Conservation (phyloP, 2,113 vertebrate genomes). For the Probosciger aterrimus region DNA sequence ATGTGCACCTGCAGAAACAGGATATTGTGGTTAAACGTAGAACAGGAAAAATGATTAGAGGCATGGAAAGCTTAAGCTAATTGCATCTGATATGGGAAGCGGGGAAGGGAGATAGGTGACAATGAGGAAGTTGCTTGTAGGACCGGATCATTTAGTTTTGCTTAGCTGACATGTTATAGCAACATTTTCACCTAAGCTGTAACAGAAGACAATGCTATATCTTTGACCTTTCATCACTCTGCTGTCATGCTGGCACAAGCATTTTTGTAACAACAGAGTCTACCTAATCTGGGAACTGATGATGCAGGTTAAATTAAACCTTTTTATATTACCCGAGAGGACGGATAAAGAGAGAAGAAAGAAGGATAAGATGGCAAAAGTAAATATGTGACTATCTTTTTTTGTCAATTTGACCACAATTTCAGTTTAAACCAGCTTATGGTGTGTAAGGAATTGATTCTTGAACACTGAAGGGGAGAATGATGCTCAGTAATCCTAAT, state of each 20-base stretch:
- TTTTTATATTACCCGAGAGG: neutral
- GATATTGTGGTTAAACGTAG: slow-evolving; percentile 35
- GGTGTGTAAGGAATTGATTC: neutral
- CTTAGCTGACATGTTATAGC: neutral
- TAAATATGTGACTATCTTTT: neutral
- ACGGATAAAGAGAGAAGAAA: neutral
- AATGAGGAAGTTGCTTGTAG: neutral
- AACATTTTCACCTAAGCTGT: neutral
- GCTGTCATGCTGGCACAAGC: neutral
- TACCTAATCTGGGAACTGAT: neutral
- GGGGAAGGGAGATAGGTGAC: neutral
- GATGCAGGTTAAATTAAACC: neutral
- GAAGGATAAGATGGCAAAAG: neutral
- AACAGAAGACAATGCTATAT: fast-evolving
- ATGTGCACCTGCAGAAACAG: slow-evolving; percentile 47
- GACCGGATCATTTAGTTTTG: neutral
- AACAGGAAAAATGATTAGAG: neutral
- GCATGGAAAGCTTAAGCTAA: neutral
- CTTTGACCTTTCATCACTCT: neutral
- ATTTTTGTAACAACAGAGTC: neutral
- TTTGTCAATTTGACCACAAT: neutral
- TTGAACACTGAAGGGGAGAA: neutral
- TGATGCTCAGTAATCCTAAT: neutral
- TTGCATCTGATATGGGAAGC: fast-evolving
- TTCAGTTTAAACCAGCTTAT: neutral